These are phyloP conservation scores for Caenorhabditis sp. DNA, from an alignment of 2,888 invertebrate species.

Conservation along the genomic window DNA sequence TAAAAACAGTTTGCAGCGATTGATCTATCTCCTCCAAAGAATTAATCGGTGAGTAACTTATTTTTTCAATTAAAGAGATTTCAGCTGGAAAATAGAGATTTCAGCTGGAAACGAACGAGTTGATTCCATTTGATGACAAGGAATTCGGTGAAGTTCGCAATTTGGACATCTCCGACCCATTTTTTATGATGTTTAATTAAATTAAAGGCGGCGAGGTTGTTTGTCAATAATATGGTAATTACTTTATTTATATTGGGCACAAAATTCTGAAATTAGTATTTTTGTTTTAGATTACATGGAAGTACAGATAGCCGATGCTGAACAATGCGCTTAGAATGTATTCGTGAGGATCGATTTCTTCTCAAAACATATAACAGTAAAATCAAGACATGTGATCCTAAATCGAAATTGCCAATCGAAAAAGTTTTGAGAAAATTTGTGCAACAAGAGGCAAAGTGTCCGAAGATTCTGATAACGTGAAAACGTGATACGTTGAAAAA, in stretches of 20 bases:
- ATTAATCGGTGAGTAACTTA: background rate
- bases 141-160: background rate
- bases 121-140: background rate
- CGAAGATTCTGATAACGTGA: background rate
- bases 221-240: constrained; percentile 31
- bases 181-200: background rate
- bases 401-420: background rate
- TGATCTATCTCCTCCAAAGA: too few relatives aligned
- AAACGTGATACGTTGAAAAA: too few relatives aligned
- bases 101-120: background rate
- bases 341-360: constrained; percentile 26
- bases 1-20: too few relatives aligned
- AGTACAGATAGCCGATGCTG: constrained; percentile 30
- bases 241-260: too few relatives aligned
- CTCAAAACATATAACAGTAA: constrained; percentile 27
- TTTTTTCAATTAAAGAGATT: too few relatives aligned
- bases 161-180: background rate
- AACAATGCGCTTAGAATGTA: constrained; percentile 27
- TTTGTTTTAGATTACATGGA: constrained; percentile 31
- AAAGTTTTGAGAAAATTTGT: constrained; percentile 13
- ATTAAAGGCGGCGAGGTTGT: background rate
- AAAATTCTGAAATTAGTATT: background rate
- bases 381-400: constrained; percentile 23
- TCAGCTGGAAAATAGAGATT: too few relatives aligned
- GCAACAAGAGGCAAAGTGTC: constrained; percentile 18